These are phyloP conservation scores for Plectropomus leopardus DNA, from an alignment of 2,113 vertebrate genomes.

Conservation along the genomic window DNA sequence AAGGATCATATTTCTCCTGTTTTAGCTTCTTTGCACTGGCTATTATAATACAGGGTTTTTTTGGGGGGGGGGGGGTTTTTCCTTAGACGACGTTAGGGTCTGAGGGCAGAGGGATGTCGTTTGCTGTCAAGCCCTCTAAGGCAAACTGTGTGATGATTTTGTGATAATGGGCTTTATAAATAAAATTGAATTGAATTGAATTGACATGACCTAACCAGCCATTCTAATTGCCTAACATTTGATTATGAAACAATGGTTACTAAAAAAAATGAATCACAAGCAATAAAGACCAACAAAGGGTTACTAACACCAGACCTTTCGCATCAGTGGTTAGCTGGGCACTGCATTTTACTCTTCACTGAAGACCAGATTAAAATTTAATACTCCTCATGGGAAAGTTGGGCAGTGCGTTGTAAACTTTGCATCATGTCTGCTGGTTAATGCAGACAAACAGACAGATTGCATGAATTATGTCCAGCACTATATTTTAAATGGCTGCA, in stretches of 20 bases:
- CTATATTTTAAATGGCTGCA: not conserved
- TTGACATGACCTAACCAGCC: too few relatives aligned
- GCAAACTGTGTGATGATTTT: too few relatives aligned
- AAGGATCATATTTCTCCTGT: too few relatives aligned
- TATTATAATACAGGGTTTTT: too few relatives aligned
- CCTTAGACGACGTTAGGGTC: too few relatives aligned
- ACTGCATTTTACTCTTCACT: slow-evolving; percentile 8
- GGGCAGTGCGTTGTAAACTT: slow-evolving; percentile 14
- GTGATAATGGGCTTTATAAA: too few relatives aligned
- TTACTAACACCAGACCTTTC: not conserved
- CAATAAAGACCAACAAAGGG: not conserved
- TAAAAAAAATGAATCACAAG: slow-evolving; percentile 1
- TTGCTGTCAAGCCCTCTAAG: too few relatives aligned
- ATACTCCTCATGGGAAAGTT: slow-evolving; percentile 7
- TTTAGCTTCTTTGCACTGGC: too few relatives aligned
- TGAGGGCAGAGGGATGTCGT: too few relatives aligned
- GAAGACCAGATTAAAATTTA: slow-evolving; percentile 8
- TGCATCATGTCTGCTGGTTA: slow-evolving; percentile 18
- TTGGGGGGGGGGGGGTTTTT: too few relatives aligned
- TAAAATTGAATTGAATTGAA: too few relatives aligned
- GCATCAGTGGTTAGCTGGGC: not conserved
- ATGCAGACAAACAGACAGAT: not conserved
- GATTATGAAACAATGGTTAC: not conserved
- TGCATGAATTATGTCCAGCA: slow-evolving; percentile 1
- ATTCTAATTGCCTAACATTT: too few relatives aligned